Conservation (phyloP, 2,113 vertebrate species). For the Theristicus caerulescens region DNA sequence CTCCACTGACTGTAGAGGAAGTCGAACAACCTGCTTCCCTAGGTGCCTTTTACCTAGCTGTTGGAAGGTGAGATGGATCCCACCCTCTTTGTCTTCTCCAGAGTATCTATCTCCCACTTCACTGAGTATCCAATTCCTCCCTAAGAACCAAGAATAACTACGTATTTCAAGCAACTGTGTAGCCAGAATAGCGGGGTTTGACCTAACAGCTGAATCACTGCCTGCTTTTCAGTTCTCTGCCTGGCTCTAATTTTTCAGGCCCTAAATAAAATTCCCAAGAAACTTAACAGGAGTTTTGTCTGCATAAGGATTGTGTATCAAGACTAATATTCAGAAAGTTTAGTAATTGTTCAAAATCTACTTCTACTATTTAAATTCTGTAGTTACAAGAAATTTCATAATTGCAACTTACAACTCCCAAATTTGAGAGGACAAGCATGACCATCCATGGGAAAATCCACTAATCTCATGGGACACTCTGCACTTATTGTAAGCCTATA, state of each 20-base stretch:
- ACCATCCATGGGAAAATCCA: constrained; percentile 99
- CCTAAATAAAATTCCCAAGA: neutral
- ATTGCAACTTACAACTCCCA: constrained; percentile 94
- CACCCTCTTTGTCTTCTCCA: neutral
- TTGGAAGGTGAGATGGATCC: neutral
- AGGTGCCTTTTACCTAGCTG: neutral
- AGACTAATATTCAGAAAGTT: neutral
- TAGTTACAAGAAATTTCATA: constrained; percentile 64
- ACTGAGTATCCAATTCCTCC: neutral
- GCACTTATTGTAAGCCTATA: constrained; percentile 95
- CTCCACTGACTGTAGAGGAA: neutral
- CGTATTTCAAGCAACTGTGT: neutral
- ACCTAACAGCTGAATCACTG: neutral
- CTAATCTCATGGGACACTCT: constrained; percentile 97
- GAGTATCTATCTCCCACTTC: neutral
- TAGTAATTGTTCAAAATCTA: constrained; percentile 30
- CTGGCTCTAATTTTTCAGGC: neutral
- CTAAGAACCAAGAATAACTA: neutral
- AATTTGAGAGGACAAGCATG: constrained; percentile 98
- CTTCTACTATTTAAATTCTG: constrained; percentile 47
- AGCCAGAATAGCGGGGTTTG: neutral
- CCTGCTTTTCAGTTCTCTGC: neutral
- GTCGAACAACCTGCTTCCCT: neutral
- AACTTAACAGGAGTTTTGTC: constrained; percentile 56
- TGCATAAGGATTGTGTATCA: constrained; percentile 26